Evolutionary conservation across 2,113 vertebrate genomes (phyloP).

Genomic region (Nycticorax nycticorax): DNA sequence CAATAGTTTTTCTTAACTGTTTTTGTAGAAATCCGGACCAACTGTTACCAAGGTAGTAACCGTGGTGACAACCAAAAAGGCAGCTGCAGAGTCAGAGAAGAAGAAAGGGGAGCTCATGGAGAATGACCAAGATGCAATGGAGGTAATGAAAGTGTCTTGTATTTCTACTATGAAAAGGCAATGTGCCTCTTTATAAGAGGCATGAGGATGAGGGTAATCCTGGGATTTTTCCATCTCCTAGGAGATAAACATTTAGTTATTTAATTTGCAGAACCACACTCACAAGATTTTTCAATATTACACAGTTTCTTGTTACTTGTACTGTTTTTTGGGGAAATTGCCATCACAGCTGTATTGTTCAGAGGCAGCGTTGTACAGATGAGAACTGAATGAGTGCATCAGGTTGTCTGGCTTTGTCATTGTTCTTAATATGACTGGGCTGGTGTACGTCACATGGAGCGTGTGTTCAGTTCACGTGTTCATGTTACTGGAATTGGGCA

Average conservation of each 20-base stretch:
- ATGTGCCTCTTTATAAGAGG: background rate
- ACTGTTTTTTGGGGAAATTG: background rate
- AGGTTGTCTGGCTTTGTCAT: background rate
- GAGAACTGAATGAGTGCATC: background rate
- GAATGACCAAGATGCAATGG: conserved; percentile 99
- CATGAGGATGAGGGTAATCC: background rate
- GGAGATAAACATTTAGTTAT: background rate
- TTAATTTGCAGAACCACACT: background rate
- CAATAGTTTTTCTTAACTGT: background rate
- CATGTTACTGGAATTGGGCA: background rate
- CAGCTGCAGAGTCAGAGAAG: conserved; percentile 83
- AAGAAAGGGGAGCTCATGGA: conserved; percentile 99
- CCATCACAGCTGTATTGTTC: background rate
- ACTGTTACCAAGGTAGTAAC: conserved; percentile 94
- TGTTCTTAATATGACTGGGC: too few relatives aligned
- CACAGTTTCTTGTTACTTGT: background rate
- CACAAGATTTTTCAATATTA: background rate
- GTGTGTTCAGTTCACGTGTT: background rate
- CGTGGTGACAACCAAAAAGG: conserved; percentile 94
- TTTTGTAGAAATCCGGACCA: conserved; percentile 87
- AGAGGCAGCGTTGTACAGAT: background rate
- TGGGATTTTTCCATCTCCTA: background rate
- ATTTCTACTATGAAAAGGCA: background rate
- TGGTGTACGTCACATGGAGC: background rate
- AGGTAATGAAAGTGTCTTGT: conserved; percentile 74